These are phyloP conservation scores for Amiota minor DNA, from an alignment of 2,888 invertebrate species.

Conservation along the genomic window DNA sequence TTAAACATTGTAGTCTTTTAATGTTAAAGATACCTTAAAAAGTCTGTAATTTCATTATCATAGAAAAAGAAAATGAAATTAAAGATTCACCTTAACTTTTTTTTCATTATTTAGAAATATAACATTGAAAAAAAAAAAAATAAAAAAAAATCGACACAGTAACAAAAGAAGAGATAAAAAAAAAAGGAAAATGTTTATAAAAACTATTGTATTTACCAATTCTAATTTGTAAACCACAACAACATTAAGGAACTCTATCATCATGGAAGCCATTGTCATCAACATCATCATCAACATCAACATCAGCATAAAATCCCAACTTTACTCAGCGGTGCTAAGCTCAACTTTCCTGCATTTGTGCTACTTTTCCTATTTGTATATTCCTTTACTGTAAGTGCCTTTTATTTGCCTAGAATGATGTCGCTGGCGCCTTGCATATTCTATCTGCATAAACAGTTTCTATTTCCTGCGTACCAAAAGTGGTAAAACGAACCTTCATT, in stretches of 20 bases:
- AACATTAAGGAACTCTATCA: too few relatives aligned
- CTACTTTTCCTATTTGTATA: neutral
- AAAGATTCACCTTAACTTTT: too few relatives aligned
- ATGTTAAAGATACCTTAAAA: too few relatives aligned
- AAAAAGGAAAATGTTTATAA: neutral
- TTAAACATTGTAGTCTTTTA: too few relatives aligned
- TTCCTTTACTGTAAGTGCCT: neutral
- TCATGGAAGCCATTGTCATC: neutral
- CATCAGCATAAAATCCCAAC: neutral
- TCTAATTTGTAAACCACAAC: neutral
- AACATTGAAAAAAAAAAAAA: neutral
- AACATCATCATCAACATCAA: neutral
- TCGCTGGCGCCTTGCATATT: constrained; percentile 51
- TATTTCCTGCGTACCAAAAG: constrained; percentile 41
- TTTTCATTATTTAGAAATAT: too few relatives aligned
- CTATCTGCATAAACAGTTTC: constrained; percentile 63
- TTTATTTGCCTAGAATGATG: neutral
- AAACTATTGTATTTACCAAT: constrained; percentile 16
- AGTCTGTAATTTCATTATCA: too few relatives aligned
- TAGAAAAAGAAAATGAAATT: too few relatives aligned
- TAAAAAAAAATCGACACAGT: neutral
- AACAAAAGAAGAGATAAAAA: neutral
- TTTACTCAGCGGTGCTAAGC: constrained; percentile 8
- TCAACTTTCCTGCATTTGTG: neutral
- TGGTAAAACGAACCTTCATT: constrained; percentile 3